Base-by-base conservation (phyloP, 2,888 invertebrate genomes). In the Eulithis prunata region DNA sequence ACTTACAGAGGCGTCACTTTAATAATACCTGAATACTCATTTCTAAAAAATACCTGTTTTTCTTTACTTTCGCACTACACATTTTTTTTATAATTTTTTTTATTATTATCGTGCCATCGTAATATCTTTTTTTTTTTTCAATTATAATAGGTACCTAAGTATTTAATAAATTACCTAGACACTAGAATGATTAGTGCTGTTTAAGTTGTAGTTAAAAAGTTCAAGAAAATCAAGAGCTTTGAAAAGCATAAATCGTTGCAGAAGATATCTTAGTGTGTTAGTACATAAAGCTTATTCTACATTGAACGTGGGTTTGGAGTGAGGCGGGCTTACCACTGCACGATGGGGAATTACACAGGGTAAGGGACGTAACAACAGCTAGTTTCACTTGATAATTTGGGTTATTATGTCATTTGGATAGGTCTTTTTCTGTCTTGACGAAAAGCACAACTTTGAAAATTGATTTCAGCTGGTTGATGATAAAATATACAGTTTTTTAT, bases 381-480 rank as follows among this genome's bases (percentile, higher is more conserved):
- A 86, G 85, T 88, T 84, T 80, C 78, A 80, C 83, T 82, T 78
- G 82, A 79, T 87, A 86, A 90, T 90, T 89, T 91, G 83, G 90
- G 91, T 91, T 91, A 91, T 91, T 89, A 90, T 90, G 91, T 87
- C 90, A 88, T 87, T 87, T 83, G 70, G 77, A 67, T 66, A 36
- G 54, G 62, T 52, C 46, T 65, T 63, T 70, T 62, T 49, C 14
- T 36, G 14, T 38, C 21, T 21, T 57, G 52, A 56, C 13, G 38
- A 55, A 60, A 66, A 45, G 57, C 58, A 59, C 59, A 55, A 61
- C 36, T 45, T 8, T 2, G 32, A 46, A 57, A 53, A 60, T 52
- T 4, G 3, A n/a, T 14, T 46, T 4, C 13, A 47, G 7, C 47
- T 47, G 41, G 41, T 41, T 41, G 8, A 11, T 41, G 41, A 6